Base-by-base conservation (phyloP, 2,113 vertebrate genomes). In the Collichthys lucidus region DNA sequence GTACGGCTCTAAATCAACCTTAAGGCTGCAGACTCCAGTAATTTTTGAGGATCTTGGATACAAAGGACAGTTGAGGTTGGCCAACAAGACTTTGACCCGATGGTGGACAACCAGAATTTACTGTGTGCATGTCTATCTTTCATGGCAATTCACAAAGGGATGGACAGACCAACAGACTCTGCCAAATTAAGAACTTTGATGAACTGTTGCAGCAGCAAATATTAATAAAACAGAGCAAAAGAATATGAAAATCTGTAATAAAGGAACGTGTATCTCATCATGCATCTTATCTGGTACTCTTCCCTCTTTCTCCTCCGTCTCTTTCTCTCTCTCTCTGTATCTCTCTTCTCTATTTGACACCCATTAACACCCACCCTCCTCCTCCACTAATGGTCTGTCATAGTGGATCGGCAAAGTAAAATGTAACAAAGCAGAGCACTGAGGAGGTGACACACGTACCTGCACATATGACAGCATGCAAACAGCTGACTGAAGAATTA, bases 311-410 rank as follows among this genome's bases (percentile, higher is more conserved):
- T 20, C 26, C 24, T 10, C 8, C 12, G 4, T 49, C 9, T 3
- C 26, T 44, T n/a, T n/a, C n/a, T n/a, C 26, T 29, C 16, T n/a
- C n/a, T n/a, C n/a, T n/a, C n/a, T 44, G 20, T 62, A 6, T 12
- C 31, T 40, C 20, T 17, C 19, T 47, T 6, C 15, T 29, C 7
- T n/a, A 17, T 47, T 44, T 12, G 5, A 24, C 31, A 46, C 50
- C 31, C 35, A 57, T n/a, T 42, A 42, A 31, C 57, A 4, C 56
- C 24, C 26, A 22, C 22, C 16, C 14, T 7, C 46, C 40, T 49
- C 17, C 20, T 46, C 57, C 29, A 67, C 71, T 69, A 71, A 64
- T 49, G 71, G 47, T 55, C 61, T 79, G 83, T 85, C 83, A 77
- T 15, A 44, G 44, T 22, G 56, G 49, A 74, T 75, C 31, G 9